These are phyloP conservation scores for Homarus americanus DNA, from an alignment of 1,140 invertebrate genomes.

Conservation along the genomic window DNA sequence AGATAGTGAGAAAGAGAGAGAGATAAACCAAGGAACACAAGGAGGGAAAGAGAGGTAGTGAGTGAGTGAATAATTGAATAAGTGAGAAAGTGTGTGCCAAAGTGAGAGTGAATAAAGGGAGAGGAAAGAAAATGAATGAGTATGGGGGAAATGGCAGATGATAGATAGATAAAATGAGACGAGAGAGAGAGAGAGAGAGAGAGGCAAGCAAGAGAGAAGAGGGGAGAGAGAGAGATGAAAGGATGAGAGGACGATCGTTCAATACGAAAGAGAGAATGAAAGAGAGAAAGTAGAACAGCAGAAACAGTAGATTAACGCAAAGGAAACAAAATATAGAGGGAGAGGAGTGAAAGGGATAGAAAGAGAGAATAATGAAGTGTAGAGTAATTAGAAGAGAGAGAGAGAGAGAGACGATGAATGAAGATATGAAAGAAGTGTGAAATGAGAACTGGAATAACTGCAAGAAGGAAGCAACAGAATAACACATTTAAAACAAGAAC, in stretches of 20 bases:
- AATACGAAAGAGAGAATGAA: not conserved
- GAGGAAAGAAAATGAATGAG: slow-evolving; percentile 16
- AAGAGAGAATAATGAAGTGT: too few species aligned
- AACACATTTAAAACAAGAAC: too few species aligned
- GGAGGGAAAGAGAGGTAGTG: not conserved
- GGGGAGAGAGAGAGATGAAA: not conserved
- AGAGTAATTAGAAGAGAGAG: not conserved
- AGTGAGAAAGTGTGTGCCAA: not conserved
- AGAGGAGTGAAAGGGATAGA: not conserved
- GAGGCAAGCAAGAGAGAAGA: not conserved
- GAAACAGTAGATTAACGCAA: too few species aligned
- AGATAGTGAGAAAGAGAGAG: not conserved
- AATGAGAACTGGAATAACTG: not conserved
- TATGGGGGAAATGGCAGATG: not conserved
- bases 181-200: not conserved
- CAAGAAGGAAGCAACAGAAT: not conserved
- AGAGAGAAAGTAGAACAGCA: not conserved
- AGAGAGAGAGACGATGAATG: not conserved
- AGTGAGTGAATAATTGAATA: not conserved
- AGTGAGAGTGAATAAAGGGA: not conserved
- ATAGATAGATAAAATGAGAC: not conserved
- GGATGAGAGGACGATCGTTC: not conserved
- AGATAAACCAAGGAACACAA: not conserved
- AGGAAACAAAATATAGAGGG: not conserved
- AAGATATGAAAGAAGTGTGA: not conserved